These are phyloP conservation scores for Ormia ochracea DNA, from an alignment of 2,888 invertebrate species.

Conservation along the genomic window DNA sequence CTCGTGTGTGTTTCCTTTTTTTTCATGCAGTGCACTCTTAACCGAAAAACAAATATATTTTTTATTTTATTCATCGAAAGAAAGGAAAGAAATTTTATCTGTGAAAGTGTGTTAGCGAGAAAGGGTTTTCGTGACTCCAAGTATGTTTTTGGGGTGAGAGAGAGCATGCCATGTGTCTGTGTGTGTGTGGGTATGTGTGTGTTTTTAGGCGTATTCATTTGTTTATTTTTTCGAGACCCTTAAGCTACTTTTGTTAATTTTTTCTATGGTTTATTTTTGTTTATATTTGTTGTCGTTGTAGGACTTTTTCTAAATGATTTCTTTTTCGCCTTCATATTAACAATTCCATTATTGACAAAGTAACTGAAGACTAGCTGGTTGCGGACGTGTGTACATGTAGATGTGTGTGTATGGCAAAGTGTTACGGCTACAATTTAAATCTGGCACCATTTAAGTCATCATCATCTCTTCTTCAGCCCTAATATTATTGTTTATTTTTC, in stretches of 20 bases:
- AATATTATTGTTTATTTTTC: constrained; percentile 13
- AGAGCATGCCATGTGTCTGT: background rate
- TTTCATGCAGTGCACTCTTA: background rate
- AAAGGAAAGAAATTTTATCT: background rate
- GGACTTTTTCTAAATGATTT: constrained; percentile 43
- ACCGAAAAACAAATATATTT: constrained; percentile 38
- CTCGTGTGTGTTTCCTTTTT: background rate
- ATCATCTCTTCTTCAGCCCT: constrained; percentile 1
- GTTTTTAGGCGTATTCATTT: constrained; percentile 14
- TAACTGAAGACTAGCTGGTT: background rate
- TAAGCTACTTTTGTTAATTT: constrained; percentile 58
- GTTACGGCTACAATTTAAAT: constrained; percentile 57
- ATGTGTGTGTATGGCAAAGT: constrained; percentile 32
- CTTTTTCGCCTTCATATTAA: constrained; percentile 11
- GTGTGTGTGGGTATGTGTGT: background rate
- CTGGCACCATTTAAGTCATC: constrained; percentile 57
- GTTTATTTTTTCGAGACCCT: constrained; percentile 58
- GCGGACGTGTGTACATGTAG: background rate
- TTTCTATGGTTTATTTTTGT: constrained; percentile 13
- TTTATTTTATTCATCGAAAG: constrained; percentile 9
- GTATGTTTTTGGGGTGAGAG: background rate
- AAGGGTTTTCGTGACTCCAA: constrained; percentile 16
- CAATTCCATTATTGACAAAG: constrained; percentile 28
- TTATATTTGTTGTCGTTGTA: constrained; percentile 15
- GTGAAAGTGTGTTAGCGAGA: constrained; percentile 8